Percentiles rank a stretch among this genome's conserved stretches.
Evolutionary conservation across 2,888 invertebrate genomes (phyloP).

Genomic region (Hofmannophila pseudospretella): DNA sequence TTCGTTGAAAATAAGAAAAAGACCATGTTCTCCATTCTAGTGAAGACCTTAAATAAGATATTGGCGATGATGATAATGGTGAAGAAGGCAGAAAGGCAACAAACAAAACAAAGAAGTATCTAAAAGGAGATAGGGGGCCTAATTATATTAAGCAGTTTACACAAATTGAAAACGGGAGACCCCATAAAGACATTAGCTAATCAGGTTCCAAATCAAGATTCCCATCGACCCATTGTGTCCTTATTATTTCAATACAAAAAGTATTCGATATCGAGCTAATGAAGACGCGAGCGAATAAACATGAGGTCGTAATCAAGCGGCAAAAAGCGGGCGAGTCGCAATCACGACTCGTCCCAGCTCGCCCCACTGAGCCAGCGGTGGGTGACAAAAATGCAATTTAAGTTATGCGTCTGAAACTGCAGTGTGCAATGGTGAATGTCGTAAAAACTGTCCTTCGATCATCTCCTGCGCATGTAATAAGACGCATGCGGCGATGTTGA

Average conservation of each 20-base stretch:
- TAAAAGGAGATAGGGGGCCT: no score
- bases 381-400: slow-evolving; percentile 76
- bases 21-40: no score
- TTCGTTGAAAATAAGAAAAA: no score
- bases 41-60: no score
- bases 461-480: slow-evolving; percentile 65
- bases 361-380: slow-evolving; percentile 28
- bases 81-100: no score
- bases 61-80: no score
- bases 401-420: slow-evolving; percentile 57
- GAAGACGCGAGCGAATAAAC: slow-evolving; percentile 64
- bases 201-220: slow-evolving; percentile 24
- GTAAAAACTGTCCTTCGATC: slow-evolving; percentile 55
- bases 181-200: slow-evolving; percentile 9
- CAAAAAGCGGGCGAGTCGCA: slow-evolving; percentile 43
- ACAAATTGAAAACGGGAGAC: not conserved
- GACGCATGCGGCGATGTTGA: slow-evolving; percentile 52
- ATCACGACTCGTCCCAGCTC: slow-evolving; percentile 28
- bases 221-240: slow-evolving; percentile 28
- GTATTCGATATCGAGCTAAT: slow-evolving; percentile 41
- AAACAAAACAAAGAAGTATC: no score
- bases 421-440: slow-evolving; percentile 40
- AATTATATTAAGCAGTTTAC: not conserved
- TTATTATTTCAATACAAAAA: slow-evolving; percentile 26
- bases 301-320: slow-evolving; percentile 46